Percentiles rank a stretch among this genome's conserved stretches.
Evolutionary conservation across 2,888 invertebrate genomes (phyloP).

Genomic region (Ptychoptera albimana): DNA sequence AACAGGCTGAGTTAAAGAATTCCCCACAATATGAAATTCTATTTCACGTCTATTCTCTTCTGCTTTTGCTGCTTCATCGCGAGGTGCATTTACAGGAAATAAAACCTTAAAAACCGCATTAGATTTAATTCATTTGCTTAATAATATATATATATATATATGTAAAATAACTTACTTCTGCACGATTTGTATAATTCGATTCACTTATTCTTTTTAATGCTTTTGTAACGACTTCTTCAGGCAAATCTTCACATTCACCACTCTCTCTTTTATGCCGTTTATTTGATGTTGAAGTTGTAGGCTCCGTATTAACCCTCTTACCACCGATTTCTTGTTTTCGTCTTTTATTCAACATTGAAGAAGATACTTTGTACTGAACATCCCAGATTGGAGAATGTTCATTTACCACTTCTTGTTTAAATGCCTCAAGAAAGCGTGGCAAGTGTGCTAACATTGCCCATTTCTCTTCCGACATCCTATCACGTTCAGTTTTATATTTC

Average conservation of each 20-base stretch:
- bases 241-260: conserved; percentile 43
- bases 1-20: conserved; percentile 74
- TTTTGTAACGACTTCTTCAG: conserved; percentile 61
- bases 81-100: conserved; percentile 68
- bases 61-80: conserved; percentile 80
- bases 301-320: conserved; percentile 22
- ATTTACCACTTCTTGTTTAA: conserved; percentile 79
- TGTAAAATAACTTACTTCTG: conserved; percentile 19
- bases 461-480: conserved; percentile 79
- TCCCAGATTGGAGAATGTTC: conserved; percentile 87
- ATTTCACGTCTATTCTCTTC: conserved; percentile 83
- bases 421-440: conserved; percentile 75
- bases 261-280: conserved; percentile 7
- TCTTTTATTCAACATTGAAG: conserved; percentile 25
- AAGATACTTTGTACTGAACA: conserved; percentile 55
- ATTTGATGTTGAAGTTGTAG: neutral
- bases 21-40: conserved; percentile 86
- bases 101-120: conserved; percentile 34
- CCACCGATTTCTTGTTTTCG: conserved; percentile 14
- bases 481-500: conserved; percentile 77
- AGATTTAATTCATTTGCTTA: neutral
- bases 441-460: conserved; percentile 68
- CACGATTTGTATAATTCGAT: conserved; percentile 56
- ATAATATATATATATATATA: too few relatives aligned
- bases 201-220: conserved; percentile 71